Evolutionary conservation across 1,140 invertebrate genomes (phyloP).

Genomic region (Zaprionus ornatus): DNA sequence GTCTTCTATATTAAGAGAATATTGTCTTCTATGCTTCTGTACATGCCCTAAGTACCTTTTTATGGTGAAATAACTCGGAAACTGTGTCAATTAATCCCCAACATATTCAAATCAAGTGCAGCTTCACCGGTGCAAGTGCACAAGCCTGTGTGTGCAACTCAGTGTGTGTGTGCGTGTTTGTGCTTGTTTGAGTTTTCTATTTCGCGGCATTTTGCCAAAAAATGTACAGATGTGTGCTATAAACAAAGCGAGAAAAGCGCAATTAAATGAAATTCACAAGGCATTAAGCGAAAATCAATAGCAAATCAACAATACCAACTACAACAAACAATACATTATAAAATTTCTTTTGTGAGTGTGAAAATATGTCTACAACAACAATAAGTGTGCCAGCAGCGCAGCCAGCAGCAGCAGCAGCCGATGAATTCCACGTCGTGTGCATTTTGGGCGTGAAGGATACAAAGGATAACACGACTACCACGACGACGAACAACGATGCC

Average conservation of each 20-base stretch:
- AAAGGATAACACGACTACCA: conserved; percentile 31
- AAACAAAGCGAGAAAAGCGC: conserved; percentile 34
- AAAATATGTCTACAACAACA: conserved; percentile 58
- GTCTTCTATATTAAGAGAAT: neutral
- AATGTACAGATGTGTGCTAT: conserved; percentile 28
- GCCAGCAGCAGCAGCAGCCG: conserved; percentile 22
- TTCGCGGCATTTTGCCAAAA: conserved; percentile 31
- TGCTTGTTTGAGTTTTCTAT: conserved; percentile 10
- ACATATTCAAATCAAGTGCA: conserved; percentile 35
- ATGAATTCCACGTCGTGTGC: conserved; percentile 48
- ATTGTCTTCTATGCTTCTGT: neutral
- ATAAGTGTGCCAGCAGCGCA: conserved; percentile 40
- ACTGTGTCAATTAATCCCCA: conserved; percentile 29
- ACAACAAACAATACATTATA: conserved; percentile 42
- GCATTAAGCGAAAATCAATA: conserved; percentile 42
- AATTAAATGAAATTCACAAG: conserved; percentile 28
- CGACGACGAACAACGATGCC: conserved; percentile 24
- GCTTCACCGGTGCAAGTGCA: conserved; percentile 9
- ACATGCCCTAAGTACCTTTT: neutral
- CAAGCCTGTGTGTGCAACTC: neutral
- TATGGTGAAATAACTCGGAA: conserved; percentile 9
- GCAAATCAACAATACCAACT: conserved; percentile 37
- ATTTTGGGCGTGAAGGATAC: conserved; percentile 46
- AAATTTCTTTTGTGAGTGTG: neutral
- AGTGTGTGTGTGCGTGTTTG: conserved; percentile 4